Conservation (phyloP, 1,140 invertebrate genomes). For the Ostrea edulis region DNA sequence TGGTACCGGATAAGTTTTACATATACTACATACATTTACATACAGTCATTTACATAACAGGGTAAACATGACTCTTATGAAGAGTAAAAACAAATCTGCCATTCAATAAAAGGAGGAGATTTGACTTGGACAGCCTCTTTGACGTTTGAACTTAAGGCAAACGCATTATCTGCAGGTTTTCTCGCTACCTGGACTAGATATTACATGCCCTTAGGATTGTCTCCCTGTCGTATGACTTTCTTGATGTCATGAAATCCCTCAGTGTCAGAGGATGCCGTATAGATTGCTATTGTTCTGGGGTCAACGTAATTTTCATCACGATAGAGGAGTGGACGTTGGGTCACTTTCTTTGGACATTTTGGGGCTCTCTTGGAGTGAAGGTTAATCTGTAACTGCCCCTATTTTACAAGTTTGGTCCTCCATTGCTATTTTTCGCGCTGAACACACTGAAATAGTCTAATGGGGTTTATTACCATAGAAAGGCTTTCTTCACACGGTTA, state of each 20-base stretch:
- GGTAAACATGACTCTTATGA: too few relatives aligned
- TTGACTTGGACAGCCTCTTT: background rate
- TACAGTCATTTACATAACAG: too few relatives aligned
- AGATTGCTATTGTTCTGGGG: background rate
- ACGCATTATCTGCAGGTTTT: slow-evolving; percentile 52
- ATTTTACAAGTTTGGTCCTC: background rate
- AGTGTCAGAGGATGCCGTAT: background rate
- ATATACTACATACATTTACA: too few relatives aligned
- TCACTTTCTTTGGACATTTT: background rate
- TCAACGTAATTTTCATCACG: slow-evolving; percentile 24
- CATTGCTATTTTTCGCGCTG: background rate
- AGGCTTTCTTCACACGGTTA: slow-evolving; percentile 36
- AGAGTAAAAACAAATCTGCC: too few relatives aligned
- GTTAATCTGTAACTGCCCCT: background rate
- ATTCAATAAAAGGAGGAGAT: slow-evolving; percentile 37
- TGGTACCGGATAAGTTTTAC: too few relatives aligned
- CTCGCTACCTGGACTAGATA: slow-evolving; percentile 50
- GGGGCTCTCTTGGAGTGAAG: background rate
- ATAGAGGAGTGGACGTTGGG: background rate
- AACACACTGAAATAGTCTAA: background rate
- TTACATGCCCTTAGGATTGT: background rate
- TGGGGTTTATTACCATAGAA: background rate
- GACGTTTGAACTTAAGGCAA: slow-evolving; percentile 45
- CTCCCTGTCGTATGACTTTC: slow-evolving; percentile 1
- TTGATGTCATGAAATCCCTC: slow-evolving; percentile 36